Conservation (phyloP, 1,140 invertebrate species). For the Drosophila navojoa region DNA sequence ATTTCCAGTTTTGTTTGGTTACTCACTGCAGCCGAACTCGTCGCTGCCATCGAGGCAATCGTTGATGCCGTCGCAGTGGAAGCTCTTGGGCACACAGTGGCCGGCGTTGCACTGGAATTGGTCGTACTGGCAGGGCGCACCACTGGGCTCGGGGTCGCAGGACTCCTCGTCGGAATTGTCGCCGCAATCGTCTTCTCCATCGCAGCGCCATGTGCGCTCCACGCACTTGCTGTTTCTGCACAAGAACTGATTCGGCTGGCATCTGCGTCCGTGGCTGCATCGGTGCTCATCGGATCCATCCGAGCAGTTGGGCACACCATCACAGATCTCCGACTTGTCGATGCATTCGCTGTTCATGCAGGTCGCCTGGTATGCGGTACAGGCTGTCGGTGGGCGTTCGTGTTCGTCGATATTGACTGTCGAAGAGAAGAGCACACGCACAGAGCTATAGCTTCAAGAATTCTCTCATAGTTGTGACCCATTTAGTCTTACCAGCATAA, state of each 20-base stretch:
- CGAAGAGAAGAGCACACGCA: background rate
- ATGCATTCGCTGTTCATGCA: slow-evolving; percentile 97
- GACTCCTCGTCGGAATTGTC: slow-evolving; percentile 93
- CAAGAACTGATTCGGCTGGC: slow-evolving; percentile 96
- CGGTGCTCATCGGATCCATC: slow-evolving; percentile 95
- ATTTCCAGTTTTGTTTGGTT: background rate
- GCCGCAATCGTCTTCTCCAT: slow-evolving; percentile 94
- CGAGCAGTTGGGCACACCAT: slow-evolving; percentile 91
- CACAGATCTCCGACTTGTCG: slow-evolving; percentile 90
- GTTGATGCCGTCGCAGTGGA: slow-evolving; percentile 95
- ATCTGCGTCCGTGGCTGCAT: slow-evolving; percentile 91
- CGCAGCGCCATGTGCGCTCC: slow-evolving; percentile 96
- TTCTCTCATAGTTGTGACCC: background rate
- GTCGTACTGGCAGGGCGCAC: slow-evolving; percentile 89
- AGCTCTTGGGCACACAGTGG: slow-evolving; percentile 96
- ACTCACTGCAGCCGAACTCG: slow-evolving; percentile 93
- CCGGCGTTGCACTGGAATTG: slow-evolving; percentile 92
- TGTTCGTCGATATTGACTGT: slow-evolving; percentile 81
- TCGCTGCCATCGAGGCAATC: slow-evolving; percentile 96
- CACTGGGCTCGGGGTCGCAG: slow-evolving; percentile 86
- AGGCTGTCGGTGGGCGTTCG: slow-evolving; percentile 86
- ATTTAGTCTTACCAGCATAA: background rate
- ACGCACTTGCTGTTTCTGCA: slow-evolving; percentile 95
- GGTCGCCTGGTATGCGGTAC: slow-evolving; percentile 92
- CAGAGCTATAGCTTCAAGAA: background rate